These are phyloP conservation scores for Sisyra terminalis DNA, from an alignment of 2,888 invertebrate species.

Conservation along the genomic window DNA sequence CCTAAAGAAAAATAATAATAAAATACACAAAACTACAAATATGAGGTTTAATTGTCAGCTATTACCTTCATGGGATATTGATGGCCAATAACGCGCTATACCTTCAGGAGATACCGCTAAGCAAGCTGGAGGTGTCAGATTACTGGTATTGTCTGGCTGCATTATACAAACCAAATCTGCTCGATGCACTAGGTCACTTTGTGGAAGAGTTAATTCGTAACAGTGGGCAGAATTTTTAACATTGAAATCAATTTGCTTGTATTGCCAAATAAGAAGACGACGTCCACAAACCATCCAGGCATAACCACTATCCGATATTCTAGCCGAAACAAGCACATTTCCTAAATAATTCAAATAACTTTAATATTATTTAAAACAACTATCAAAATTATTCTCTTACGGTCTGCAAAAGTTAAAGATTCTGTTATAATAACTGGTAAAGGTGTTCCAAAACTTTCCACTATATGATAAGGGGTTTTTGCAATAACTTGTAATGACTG, in stretches of 20 bases:
- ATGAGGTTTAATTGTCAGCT: neutral
- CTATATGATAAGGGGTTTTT: conserved; percentile 52
- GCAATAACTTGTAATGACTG: conserved; percentile 60
- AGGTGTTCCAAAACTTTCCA: conserved; percentile 67
- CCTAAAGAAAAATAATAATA: conserved; percentile 17
- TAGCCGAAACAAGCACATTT: conserved; percentile 29
- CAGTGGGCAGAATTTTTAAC: conserved; percentile 44
- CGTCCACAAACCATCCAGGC: conserved; percentile 63
- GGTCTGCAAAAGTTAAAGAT: conserved; percentile 64
- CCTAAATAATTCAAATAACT: conserved; percentile 16
- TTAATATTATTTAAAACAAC: neutral
- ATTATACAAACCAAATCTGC: conserved; percentile 61
- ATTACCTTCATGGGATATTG: conserved; percentile 61
- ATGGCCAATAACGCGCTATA: conserved; percentile 79
- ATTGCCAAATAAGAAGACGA: conserved; percentile 73
- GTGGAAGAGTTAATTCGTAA: conserved; percentile 72
- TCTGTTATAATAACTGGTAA: conserved; percentile 81
- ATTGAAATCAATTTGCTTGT: conserved; percentile 29
- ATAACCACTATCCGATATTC: conserved; percentile 33
- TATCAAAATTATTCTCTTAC: conserved; percentile 24
- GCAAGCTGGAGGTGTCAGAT: conserved; percentile 66
- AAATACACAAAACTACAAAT: neutral
- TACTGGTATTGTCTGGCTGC: conserved; percentile 39
- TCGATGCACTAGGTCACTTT: conserved; percentile 82
- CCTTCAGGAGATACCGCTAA: conserved; percentile 91